Conservation (phyloP, 92 coral and sea anemone species). For the Bergia sp. region DNA sequence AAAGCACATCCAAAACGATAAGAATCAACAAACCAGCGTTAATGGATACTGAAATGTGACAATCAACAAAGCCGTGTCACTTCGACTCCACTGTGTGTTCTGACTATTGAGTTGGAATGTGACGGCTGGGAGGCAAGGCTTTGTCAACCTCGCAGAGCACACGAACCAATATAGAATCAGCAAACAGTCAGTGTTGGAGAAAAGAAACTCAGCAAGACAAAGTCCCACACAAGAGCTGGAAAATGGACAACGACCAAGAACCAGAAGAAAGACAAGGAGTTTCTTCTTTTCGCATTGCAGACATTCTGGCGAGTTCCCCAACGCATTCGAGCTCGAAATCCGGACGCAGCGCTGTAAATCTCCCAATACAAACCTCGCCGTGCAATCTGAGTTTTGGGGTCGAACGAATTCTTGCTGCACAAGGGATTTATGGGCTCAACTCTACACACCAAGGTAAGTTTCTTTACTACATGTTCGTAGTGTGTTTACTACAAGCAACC, state of each 20-base stretch:
- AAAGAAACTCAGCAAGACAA: background rate
- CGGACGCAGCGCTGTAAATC: background rate
- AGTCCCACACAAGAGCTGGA: conserved; percentile 15
- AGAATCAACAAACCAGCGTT: conserved; percentile 90
- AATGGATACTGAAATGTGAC: conserved; percentile 84
- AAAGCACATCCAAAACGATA: conserved; percentile 56
- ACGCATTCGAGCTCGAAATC: conserved; percentile 2
- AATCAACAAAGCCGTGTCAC: conserved; percentile 88
- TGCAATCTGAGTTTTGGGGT: conserved; percentile 42
- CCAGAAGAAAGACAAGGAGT: conserved; percentile 72
- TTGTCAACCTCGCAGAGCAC: conserved; percentile 34
- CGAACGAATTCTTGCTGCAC: conserved; percentile 41
- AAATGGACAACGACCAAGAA: conserved; percentile 53
- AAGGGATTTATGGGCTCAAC: conserved; percentile 27
- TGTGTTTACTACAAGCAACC: conserved; percentile 6
- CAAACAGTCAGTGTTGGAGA: background rate
- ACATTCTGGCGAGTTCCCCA: conserved; percentile 67
- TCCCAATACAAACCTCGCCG: background rate
- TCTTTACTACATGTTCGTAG: background rate
- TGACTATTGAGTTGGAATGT: conserved; percentile 40
- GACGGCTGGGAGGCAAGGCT: conserved; percentile 29
- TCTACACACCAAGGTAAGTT: conserved; percentile 30
- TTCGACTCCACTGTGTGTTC: conserved; percentile 54
- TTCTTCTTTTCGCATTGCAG: conserved; percentile 82
- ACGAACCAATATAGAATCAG: conserved; percentile 11